Base-by-base conservation (phyloP, 2,113 vertebrate species). In the Menura novaehollandiae region DNA sequence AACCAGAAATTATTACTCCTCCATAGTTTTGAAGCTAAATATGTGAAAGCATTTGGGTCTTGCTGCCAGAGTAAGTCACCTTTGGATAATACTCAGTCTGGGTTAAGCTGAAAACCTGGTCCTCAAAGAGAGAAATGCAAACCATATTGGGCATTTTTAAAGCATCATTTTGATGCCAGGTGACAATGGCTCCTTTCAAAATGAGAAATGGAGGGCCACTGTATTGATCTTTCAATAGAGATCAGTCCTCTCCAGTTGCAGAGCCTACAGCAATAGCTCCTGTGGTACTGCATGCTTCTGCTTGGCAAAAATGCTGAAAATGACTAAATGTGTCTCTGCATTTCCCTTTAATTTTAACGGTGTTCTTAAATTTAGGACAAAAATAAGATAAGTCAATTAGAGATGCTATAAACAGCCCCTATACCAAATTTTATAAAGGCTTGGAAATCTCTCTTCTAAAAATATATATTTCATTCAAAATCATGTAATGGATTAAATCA, bases 141-240 rank as follows among this genome's bases (percentile, higher is more conserved):
- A 68, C 22, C 3, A 44, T 37, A 49, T 37, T 37, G 41, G 53
- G 23, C 7, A 69, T 87, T 92, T 92, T 91, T 69, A 71, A 95
- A 66, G 13, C 10, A 56, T 56, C 28, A 32, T 83, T 90, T 91
- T 85, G 58, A 93, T 73, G 30, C 10, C 51, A 52, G n/a, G 10
- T 88, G 67, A 88, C 49, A 94, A 83, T 33, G 14, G 7, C 10
- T 73, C 30, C 60, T 68, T 87, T 97, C 60, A 85, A 81, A 94
- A 78, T 68, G 62, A 91, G 53, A 93, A 91, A 76, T 22, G 63
- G 49, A 82, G 15, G 13, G 11, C 24, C 2, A 0, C 39, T 81
- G 39, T 64, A 82, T 41, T 72, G 66, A 85, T 68, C 41, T 91
- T 82, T 73, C 74, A 76, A n/a, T 6, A 90, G 28, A 62, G 15